These are phyloP conservation scores for Euura saliciscinereae DNA, from an alignment of 1,140 invertebrate genomes.

Conservation along the genomic window DNA sequence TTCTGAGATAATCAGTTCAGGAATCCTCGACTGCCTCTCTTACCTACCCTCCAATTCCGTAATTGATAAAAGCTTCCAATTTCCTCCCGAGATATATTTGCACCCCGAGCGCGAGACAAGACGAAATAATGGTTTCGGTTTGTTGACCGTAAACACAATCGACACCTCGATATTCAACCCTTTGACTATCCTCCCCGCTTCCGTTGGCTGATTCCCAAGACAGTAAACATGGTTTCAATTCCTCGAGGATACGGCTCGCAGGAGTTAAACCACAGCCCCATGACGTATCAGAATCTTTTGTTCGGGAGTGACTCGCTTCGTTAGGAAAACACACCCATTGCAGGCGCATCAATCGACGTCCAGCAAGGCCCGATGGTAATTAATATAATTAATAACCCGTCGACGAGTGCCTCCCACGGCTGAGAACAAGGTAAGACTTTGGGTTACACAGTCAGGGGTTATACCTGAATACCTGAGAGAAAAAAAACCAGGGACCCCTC, in stretches of 20 bases:
- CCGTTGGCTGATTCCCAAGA: conserved; percentile 1
- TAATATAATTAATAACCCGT: conserved; percentile 42
- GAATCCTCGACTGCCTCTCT: neutral
- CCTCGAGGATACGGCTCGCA: too few relatives aligned
- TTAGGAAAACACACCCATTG: neutral
- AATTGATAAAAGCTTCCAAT: conserved; percentile 5
- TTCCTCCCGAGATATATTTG: neutral
- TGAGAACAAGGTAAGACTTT: conserved; percentile 27
- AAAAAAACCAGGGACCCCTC: neutral
- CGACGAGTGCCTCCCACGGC: conserved; percentile 46
- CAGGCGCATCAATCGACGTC: neutral
- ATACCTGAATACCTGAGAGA: conserved; percentile 3
- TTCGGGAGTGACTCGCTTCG: neutral
- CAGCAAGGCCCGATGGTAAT: conserved; percentile 26
- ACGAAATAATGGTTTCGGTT: neutral
- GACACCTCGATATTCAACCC: neutral
- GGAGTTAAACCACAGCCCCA: too few relatives aligned
- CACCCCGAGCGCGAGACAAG: neutral
- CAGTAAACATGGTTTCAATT: neutral
- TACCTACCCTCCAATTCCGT: neutral
- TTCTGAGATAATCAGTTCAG: neutral
- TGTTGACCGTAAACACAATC: conserved; percentile 5
- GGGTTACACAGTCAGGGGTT: conserved; percentile 6
- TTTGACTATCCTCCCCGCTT: conserved; percentile 2
- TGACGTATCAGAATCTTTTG: neutral